Evolutionary conservation across 2,888 invertebrate species (phyloP).

Genomic region (Papilio gigon): DNA sequence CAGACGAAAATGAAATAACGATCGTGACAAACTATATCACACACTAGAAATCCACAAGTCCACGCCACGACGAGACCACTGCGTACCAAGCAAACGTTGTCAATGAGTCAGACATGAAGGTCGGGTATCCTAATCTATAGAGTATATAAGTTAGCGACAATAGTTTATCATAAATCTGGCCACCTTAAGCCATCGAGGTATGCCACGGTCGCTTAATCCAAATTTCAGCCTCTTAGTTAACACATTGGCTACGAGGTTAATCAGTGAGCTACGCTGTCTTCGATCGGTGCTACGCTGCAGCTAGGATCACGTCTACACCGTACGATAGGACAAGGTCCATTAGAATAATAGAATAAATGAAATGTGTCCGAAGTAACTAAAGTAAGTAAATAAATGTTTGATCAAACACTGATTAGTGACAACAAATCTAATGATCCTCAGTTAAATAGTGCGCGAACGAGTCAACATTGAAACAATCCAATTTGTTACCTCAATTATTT

Average conservation of each 20-base stretch:
- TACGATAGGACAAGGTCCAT: not conserved
- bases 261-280: not conserved
- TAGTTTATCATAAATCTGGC: no score
- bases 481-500: slow-evolving; percentile 12
- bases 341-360: not conserved
- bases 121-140: no score
- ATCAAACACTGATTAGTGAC: slow-evolving; percentile 13
- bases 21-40: no score
- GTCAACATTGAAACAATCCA: slow-evolving; percentile 11
- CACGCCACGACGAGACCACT: no score
- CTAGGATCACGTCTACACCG: not conserved
- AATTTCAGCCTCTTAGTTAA: not conserved
- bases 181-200: no score
- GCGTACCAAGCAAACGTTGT: no score
- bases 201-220: no score
- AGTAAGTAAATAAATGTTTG: not conserved
- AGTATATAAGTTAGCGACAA: no score
- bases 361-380: not conserved
- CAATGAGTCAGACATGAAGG: no score
- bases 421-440: slow-evolving; percentile 15
- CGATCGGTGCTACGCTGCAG: not conserved
- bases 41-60: no score
- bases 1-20: no score
- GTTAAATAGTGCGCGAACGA: slow-evolving; percentile 7
- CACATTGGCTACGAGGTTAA: not conserved